Evolutionary conservation across 1,140 invertebrate genomes (phyloP).

Genomic region (Bombus sibiricus): DNA sequence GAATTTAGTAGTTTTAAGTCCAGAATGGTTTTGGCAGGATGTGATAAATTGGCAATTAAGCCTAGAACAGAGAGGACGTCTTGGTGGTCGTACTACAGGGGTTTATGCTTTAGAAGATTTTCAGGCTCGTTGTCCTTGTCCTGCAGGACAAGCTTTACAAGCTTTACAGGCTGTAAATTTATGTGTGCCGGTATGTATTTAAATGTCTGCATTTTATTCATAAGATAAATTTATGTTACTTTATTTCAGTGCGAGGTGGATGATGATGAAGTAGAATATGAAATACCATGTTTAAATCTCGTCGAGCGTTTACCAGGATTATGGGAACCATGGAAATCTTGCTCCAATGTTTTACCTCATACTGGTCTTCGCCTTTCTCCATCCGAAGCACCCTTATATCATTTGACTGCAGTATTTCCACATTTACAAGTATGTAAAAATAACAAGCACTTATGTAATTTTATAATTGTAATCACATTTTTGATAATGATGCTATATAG

Average conservation of each 20-base stretch:
- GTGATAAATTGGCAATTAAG: conserved; percentile 89
- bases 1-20: conserved; percentile 89
- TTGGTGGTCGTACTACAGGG: conserved; percentile 87
- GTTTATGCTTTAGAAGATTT: conserved; percentile 92
- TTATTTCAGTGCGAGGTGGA: conserved; percentile 87
- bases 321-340: conserved; percentile 88
- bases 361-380: conserved; percentile 87
- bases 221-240: conserved; percentile 3
- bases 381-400: conserved; percentile 84
- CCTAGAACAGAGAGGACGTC: conserved; percentile 85
- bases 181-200: conserved; percentile 85
- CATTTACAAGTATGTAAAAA: conserved; percentile 85
- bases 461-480: not conserved
- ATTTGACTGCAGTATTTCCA: conserved; percentile 87
- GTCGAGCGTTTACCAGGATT: conserved; percentile 88
- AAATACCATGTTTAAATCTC: conserved; percentile 92
- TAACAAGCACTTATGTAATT: not conserved
- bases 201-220: not conserved
- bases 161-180: conserved; percentile 88
- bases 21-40: conserved; percentile 89
- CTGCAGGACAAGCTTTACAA: conserved; percentile 88
- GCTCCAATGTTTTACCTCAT: conserved; percentile 85
- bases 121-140: conserved; percentile 89
- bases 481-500: conserved; percentile 48
- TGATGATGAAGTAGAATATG: conserved; percentile 89